Percentiles rank a stretch among this genome's conserved stretches.
Conservation (phyloP, 2,888 invertebrate genomes). For the Margaritifera margaritifera region DNA sequence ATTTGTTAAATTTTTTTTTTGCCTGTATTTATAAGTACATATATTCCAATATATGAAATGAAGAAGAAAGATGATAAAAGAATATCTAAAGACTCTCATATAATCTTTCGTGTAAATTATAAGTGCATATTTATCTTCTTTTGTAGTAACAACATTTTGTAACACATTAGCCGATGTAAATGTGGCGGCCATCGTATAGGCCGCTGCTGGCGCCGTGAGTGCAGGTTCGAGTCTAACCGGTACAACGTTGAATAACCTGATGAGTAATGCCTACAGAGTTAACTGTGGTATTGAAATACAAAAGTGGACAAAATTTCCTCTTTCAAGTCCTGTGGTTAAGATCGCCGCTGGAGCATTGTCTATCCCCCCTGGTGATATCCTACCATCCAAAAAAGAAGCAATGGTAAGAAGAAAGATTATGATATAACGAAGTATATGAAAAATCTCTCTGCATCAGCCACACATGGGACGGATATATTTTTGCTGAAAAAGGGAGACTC, state of each 20-base stretch:
- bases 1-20: too few species aligned
- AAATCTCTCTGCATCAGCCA: not conserved
- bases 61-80: too few species aligned
- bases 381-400: slow-evolving; percentile 15
- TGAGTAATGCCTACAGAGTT: slow-evolving; percentile 17
- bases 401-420: slow-evolving; percentile 9
- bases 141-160: too few species aligned
- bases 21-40: too few species aligned
- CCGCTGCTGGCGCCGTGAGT: slow-evolving; percentile 8
- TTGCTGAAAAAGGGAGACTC: too few species aligned
- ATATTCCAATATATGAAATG: too few species aligned
- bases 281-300: slow-evolving; percentile 20
- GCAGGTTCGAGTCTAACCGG: slow-evolving; percentile 19
- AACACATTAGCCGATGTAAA: too few species aligned
- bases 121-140: too few species aligned
- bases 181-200: slow-evolving; percentile 1
- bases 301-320: slow-evolving; percentile 18
- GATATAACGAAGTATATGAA: not conserved
- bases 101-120: too few species aligned
- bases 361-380: slow-evolving; percentile 9
- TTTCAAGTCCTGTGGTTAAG: slow-evolving; percentile 4
- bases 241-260: slow-evolving; percentile 14
- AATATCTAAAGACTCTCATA: too few species aligned
- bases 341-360: slow-evolving; percentile 9
- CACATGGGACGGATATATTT: too few species aligned